Evolutionary conservation across 2,113 vertebrate species (phyloP).

Genomic region (Cercocebus atys): DNA sequence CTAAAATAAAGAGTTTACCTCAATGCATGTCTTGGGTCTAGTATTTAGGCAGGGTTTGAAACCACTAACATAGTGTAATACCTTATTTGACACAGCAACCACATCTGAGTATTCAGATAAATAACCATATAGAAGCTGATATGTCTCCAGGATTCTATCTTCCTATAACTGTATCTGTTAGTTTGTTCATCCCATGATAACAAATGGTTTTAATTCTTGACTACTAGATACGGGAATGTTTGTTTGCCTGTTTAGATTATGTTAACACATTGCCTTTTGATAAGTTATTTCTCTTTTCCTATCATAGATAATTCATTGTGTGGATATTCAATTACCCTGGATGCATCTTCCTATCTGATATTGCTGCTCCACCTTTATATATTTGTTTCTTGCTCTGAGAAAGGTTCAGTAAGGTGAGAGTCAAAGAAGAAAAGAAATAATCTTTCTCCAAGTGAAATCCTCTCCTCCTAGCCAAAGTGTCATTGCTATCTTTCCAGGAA

Average conservation of each 20-base stretch:
- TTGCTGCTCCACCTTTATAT: background rate
- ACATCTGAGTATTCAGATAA: background rate
- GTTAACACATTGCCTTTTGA: background rate
- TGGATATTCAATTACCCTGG: background rate
- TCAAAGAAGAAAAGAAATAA: background rate
- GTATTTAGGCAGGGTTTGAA: background rate
- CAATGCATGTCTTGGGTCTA: background rate
- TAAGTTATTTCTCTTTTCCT: background rate
- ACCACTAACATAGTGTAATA: no score
- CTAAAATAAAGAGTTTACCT: background rate
- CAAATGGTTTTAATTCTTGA: background rate
- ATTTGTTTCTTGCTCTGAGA: background rate
- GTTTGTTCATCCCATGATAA: background rate
- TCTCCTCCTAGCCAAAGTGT: background rate
- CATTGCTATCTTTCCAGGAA: background rate
- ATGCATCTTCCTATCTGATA: background rate
- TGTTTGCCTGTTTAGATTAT: background rate
- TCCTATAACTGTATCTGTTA: background rate
- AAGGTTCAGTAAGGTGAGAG: background rate
- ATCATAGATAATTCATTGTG: background rate
- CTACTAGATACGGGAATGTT: background rate
- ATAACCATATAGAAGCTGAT: fast-evolving
- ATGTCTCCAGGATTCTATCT: background rate
- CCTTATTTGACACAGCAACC: fast-evolving
- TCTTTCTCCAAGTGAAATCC: background rate